Evolutionary conservation across 2,113 vertebrate genomes (phyloP).

Genomic region (chimpanzee (Pan troglodytes)): NHGRI_mPanTro3-v2.1_pri NC_072415.2:81880001-81880500

Average conservation of each 20-base stretch:
- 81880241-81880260: neutral
- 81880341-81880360: neutral
- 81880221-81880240: neutral
- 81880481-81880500: neutral
- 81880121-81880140: neutral
- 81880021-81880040: neutral
- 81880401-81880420: neutral
- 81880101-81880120: accelerated
- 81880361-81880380: neutral
- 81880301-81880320: no score
- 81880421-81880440: neutral
- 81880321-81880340: no score
- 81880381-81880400: neutral
- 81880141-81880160: neutral
- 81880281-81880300: no score
- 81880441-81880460: neutral
- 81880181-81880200: no score
- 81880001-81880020: neutral
- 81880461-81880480: neutral
- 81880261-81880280: neutral
- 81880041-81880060: neutral
- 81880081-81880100: neutral
- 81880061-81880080: neutral
- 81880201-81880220: neutral
- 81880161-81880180: neutral